phyloP scores from a whole-genome alignment of 2,888 invertebrate genomes.

The Thera britannica region DNA sequence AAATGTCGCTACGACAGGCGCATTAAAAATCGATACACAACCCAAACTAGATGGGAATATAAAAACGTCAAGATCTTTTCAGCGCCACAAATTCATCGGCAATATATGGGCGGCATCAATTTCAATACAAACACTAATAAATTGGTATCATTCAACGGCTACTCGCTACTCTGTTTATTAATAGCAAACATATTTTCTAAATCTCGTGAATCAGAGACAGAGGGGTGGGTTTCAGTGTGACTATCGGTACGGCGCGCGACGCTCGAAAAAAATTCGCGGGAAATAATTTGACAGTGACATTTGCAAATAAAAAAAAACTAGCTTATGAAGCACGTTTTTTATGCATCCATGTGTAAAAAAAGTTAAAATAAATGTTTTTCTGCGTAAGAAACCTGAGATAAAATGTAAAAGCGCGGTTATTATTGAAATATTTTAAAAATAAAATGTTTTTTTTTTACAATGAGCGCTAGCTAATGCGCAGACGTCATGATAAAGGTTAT shows the following conservation, averaged over 20 bases:
- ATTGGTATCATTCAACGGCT: conserved; percentile 80
- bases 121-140: conserved; percentile 84
- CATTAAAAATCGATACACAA: conserved; percentile 74
- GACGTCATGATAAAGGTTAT: neutral
- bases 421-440: neutral
- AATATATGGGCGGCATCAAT: conserved; percentile 82
- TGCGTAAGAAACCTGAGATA: too few relatives aligned
- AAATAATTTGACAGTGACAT: conserved; percentile 35
- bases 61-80: conserved; percentile 74
- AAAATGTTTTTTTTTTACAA: neutral
- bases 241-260: conserved; percentile 66
- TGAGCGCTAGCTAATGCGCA: neutral
- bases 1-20: conserved; percentile 42
- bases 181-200: conserved; percentile 79
- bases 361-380: too few relatives aligned
- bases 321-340: neutral
- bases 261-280: conserved; percentile 62
- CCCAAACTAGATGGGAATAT: conserved; percentile 64
- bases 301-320: neutral
- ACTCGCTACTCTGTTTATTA: conserved; percentile 78
- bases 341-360: too few relatives aligned
- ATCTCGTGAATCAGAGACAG: conserved; percentile 65
- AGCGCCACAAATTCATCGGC: conserved; percentile 78
- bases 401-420: neutral
- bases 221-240: conserved; percentile 71